phyloP scores from a whole-genome alignment of 2,888 invertebrate genomes.

The Antheraea assamensis region DNA sequence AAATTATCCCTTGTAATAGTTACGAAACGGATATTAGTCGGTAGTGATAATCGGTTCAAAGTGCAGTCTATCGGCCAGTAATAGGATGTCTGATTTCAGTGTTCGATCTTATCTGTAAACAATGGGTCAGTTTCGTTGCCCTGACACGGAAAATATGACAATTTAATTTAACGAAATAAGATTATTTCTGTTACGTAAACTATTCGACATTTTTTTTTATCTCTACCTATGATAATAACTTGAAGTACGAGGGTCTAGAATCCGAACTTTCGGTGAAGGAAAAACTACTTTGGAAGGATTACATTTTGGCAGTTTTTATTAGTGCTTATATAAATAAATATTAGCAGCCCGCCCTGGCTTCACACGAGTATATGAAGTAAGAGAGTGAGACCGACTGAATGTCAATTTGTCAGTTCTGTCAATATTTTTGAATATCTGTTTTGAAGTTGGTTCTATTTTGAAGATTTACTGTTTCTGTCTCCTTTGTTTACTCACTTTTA shows the following conservation, averaged over 20 bases:
- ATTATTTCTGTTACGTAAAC: not conserved
- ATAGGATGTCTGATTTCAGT: not conserved
- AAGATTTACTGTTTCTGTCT: too few species aligned
- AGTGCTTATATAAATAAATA: too few species aligned
- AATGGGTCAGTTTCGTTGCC: conserved; percentile 7
- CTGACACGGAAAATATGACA: not conserved
- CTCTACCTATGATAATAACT: not conserved
- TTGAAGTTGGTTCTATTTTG: too few species aligned
- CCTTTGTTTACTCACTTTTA: too few species aligned
- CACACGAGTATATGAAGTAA: too few species aligned
- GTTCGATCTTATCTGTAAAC: not conserved
- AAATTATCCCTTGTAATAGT: conserved; percentile 4
- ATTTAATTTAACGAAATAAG: not conserved
- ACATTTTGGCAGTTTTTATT: too few species aligned
- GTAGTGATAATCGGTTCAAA: conserved; percentile 1
- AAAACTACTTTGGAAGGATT: too few species aligned
- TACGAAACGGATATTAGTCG: conserved; percentile 3
- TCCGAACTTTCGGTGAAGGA: too few species aligned
- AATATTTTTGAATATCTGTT: too few species aligned
- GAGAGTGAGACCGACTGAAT: too few species aligned
- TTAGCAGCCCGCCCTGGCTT: too few species aligned
- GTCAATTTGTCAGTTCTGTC: too few species aligned
- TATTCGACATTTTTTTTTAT: not conserved
- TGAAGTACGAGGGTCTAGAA: not conserved
- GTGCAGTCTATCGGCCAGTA: not conserved